Evolutionary conservation across 1,140 invertebrate species (phyloP), one percentile per base, ranked within the genome.

Genomic region (Bombus sylvicola): DNA sequence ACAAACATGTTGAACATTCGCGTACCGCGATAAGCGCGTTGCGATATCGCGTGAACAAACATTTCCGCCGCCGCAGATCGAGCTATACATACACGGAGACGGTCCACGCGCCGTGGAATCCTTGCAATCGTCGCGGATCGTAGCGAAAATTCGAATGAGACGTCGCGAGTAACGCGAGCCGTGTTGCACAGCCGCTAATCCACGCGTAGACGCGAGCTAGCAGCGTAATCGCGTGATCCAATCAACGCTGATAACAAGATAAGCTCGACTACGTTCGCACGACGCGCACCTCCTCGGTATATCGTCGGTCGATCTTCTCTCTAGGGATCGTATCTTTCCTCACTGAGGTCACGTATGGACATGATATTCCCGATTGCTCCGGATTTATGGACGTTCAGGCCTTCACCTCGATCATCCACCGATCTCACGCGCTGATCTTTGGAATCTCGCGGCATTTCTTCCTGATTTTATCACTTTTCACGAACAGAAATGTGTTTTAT

Each of bases 191-290:
- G 8, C 62, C 37, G 34, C 25, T 77, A 80, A 71, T 88, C 62
- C 59, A 25, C 53, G 41, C 43, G 37, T 78, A 75, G 41, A 43
- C 73, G 68, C 39, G 53, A 43, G 71, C 57, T 53, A 18, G 76
- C 66, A 39, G 41, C 28, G 83, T 89, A 87, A 90, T 91, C 84
- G 31, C 77, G 86, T 71, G 79, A 87, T 89, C 78, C 87, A 87
- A 89, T 87, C 87, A 85, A 90, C 83, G 81, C 83, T 41, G 89
- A 91, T 91, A 90, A 92, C 71, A 83, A 87, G 87, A 91, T 92
- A 90, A 91, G 82, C 68, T 76, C 18, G 39, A 18, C 22, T 68
- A 72, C 34, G 53, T 59, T 77, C 81, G 85, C 66, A 28, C 69
- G 76, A 18, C 39, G 47, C 69, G 59, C 73, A 69, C 62, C 76